phyloP scores from a whole-genome alignment of 2,797 vertebrate genomes.

The Setipinna tenuifilis region DNA sequence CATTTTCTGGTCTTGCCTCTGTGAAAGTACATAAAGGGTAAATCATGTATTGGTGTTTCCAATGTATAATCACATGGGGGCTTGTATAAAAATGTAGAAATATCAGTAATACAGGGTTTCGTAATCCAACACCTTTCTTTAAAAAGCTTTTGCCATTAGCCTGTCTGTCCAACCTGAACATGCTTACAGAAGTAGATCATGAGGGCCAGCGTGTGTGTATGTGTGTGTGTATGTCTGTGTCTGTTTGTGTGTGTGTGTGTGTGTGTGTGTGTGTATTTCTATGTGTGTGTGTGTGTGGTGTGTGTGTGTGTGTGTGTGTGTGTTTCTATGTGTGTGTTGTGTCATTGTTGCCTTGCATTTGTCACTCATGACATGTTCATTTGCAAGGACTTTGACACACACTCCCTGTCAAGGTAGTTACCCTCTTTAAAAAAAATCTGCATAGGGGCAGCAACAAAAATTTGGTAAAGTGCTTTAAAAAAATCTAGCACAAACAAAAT shows the following conservation, averaged over 20 bases:
- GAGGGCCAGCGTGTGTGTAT: no score
- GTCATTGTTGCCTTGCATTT: background rate
- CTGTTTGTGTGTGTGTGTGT: no score
- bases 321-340: constrained; percentile 30
- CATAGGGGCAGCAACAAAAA: constrained; percentile 53
- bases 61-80: background rate
- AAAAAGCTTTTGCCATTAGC: background rate
- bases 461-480: constrained; percentile 43
- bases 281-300: no score
- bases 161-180: background rate
- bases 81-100: background rate
- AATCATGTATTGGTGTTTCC: background rate
- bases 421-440: constrained; percentile 47
- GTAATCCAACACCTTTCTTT: no score
- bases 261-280: no score
- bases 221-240: no score
- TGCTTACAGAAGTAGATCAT: background rate
- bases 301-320: no score
- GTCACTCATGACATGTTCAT: constrained; percentile 37
- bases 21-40: background rate
- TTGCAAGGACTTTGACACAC: constrained; percentile 52
- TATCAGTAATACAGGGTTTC: background rate
- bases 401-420: constrained; percentile 45
- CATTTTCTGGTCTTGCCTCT: background rate
- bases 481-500: constrained; percentile 42